These are phyloP conservation scores for Sinocyclocheilus rhinocerous DNA, from an alignment of 2,113 vertebrate genomes.

Conservation along the genomic window DNA sequence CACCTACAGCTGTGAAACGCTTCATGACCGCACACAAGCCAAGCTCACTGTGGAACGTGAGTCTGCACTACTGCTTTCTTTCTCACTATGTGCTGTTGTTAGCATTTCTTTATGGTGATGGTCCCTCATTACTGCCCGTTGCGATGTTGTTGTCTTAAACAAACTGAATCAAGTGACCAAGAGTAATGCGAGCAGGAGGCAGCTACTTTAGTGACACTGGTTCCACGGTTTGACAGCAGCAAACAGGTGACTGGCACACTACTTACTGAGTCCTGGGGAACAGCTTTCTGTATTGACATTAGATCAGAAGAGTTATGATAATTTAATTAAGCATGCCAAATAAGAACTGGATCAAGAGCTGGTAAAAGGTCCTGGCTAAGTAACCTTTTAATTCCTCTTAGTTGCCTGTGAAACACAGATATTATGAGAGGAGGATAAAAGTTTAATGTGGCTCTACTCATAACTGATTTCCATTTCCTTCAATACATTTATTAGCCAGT, in stretches of 20 bases:
- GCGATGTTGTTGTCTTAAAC: slow-evolving; percentile 57
- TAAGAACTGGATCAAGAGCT: slow-evolving; percentile 41
- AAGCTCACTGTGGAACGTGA: slow-evolving; percentile 89
- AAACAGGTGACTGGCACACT: slow-evolving; percentile 69
- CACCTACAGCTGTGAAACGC: slow-evolving; percentile 90
- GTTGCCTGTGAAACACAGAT: slow-evolving; percentile 47
- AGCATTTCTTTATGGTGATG: slow-evolving; percentile 66
- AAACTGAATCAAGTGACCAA: slow-evolving; percentile 66
- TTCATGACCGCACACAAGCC: slow-evolving; percentile 89
- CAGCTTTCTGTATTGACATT: slow-evolving; percentile 61
- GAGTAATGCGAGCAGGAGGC: slow-evolving; percentile 69
- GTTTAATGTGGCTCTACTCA: not conserved
- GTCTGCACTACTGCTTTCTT: slow-evolving; percentile 68
- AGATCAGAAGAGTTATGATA: slow-evolving; percentile 52
- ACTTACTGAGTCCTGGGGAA: slow-evolving; percentile 41
- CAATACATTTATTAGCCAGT: not conserved
- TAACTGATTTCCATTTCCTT: not conserved
- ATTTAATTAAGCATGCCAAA: slow-evolving; percentile 61
- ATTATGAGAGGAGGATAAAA: slow-evolving; percentile 21
- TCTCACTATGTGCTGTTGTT: slow-evolving; percentile 68
- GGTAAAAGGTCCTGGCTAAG: slow-evolving; percentile 39
- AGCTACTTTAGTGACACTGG: slow-evolving; percentile 58
- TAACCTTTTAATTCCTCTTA: slow-evolving; percentile 46
- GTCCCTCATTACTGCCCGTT: slow-evolving; percentile 35
- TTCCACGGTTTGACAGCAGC: slow-evolving; percentile 62